Evolutionary conservation across 2,113 vertebrate genomes (phyloP).

Genomic region (Guaruba guarouba): DNA sequence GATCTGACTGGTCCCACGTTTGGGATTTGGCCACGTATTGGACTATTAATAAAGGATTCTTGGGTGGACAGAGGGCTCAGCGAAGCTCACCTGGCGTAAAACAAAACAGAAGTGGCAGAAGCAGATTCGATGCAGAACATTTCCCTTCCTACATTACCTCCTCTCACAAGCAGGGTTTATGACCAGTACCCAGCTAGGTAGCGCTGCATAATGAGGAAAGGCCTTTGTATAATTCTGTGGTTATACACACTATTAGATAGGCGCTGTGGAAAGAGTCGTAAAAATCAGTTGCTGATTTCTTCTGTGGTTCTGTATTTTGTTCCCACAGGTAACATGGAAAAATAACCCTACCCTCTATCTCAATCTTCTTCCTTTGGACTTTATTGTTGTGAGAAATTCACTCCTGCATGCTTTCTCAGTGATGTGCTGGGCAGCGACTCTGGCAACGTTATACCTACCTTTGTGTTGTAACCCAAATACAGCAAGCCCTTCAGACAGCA

Average conservation of each 20-base stretch:
- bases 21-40: not conserved
- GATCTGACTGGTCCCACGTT: fast-evolving
- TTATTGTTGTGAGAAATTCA: not conserved
- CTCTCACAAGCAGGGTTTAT: not conserved
- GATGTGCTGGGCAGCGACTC: not conserved
- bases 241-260: not conserved
- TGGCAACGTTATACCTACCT: not conserved
- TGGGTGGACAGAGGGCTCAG: not conserved
- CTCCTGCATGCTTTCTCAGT: not conserved
- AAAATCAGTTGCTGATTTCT: not conserved
- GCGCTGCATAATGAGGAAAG: fast-evolving
- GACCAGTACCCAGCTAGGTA: fast-evolving
- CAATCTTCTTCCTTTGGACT: not conserved
- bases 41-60: not conserved
- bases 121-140: not conserved
- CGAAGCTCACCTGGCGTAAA: not conserved
- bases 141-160: not conserved
- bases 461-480: slow-evolving; percentile 20
- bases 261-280: not conserved
- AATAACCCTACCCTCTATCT: not conserved
- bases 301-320: not conserved
- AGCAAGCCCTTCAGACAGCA: slow-evolving; percentile 28
- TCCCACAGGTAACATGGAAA: not conserved
- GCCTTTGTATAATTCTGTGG: not conserved
- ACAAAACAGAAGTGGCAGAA: not conserved